Conservation (phyloP, 2,113 vertebrate genomes). For the Amazona guildingii region DNA sequence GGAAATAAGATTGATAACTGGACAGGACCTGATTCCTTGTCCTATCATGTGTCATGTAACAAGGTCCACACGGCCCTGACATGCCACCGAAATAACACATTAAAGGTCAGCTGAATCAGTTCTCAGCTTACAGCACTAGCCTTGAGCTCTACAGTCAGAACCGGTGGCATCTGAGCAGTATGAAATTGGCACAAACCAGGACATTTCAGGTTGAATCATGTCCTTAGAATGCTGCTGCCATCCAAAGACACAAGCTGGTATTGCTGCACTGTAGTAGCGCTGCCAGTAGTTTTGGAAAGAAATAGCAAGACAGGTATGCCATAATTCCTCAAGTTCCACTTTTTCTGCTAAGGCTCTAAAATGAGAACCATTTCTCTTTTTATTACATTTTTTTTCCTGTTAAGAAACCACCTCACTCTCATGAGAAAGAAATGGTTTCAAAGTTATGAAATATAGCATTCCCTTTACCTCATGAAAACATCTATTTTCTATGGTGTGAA, state of each 20-base stretch:
- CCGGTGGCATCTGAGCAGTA: no score
- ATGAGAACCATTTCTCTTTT: fast-evolving
- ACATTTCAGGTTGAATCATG: neutral
- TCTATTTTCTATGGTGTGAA: neutral
- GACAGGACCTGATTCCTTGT: neutral
- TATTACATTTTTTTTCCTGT: fast-evolving
- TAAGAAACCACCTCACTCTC: fast-evolving
- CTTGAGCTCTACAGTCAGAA: neutral
- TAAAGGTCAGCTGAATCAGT: neutral
- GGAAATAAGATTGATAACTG: neutral
- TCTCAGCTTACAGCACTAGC: neutral
- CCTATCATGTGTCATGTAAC: neutral
- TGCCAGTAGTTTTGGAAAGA: neutral
- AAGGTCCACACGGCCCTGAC: fast-evolving
- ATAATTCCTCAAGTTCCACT: neutral
- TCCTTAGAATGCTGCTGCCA: constrained; percentile 71
- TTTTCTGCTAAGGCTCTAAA: neutral
- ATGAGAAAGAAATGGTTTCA: neutral
- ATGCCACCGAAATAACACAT: neutral
- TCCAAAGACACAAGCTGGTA: constrained; percentile 52
- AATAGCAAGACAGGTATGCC: neutral
- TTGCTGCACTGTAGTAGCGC: neutral
- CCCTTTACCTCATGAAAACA: neutral
- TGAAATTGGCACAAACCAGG: neutral
- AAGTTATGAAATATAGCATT: neutral